Conservation (phyloP, 2,113 vertebrate species). For the Bujurquina vittata region DNA sequence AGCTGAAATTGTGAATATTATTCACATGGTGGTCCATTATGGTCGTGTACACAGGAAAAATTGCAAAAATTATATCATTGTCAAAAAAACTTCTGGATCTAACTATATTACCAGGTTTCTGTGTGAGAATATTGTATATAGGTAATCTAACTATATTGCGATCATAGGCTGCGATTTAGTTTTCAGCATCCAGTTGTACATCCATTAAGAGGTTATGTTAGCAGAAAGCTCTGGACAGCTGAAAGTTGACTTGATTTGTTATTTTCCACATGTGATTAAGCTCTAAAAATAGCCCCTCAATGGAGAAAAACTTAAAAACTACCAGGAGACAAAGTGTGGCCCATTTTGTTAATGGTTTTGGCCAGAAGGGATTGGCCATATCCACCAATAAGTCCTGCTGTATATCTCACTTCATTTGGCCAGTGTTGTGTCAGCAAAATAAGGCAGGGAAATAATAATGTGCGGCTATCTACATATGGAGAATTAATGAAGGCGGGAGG, state of each 20-base stretch:
- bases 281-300: constrained; percentile 50
- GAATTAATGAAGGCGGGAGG: constrained; percentile 76
- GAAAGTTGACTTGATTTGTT: constrained; percentile 32
- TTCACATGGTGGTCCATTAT: background rate
- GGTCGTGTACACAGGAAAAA: background rate
- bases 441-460: constrained; percentile 77
- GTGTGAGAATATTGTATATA: background rate
- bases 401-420: constrained; percentile 85
- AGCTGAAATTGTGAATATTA: background rate
- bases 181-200: constrained; percentile 4
- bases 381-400: constrained; percentile 70
- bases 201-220: background rate
- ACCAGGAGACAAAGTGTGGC: constrained; percentile 58
- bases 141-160: no score
- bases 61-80: background rate
- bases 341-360: constrained; percentile 75
- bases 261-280: constrained; percentile 54
- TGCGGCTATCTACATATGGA: constrained; percentile 78
- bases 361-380: constrained; percentile 78
- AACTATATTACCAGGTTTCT: background rate
- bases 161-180: background rate
- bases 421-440: constrained; percentile 77
- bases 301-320: constrained; percentile 22
- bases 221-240: constrained; percentile 39
- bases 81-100: background rate